These are phyloP conservation scores for Conus ventricosus DNA, from an alignment of 1,140 invertebrate species.

Conservation along the genomic window DNA sequence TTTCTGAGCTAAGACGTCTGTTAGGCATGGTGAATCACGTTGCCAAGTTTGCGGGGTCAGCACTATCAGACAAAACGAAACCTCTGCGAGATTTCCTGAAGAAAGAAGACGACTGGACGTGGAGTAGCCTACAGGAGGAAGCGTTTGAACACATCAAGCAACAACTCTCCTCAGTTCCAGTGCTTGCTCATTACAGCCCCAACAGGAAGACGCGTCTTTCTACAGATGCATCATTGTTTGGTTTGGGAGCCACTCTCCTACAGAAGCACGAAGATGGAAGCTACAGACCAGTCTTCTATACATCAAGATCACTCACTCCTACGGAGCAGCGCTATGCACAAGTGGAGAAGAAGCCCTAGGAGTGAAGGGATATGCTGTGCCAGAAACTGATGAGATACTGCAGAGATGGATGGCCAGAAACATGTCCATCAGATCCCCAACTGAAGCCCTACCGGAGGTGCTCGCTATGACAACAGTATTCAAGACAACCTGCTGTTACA, in stretches of 20 bases:
- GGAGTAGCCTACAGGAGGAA: neutral
- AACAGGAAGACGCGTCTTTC: conserved; percentile 36
- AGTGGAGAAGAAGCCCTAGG: neutral
- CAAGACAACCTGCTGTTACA: neutral
- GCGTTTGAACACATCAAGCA: neutral
- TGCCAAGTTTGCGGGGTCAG: neutral
- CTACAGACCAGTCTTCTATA: neutral
- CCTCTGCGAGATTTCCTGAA: neutral
- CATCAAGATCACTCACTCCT: neutral
- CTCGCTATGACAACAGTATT: neutral
- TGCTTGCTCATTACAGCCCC: neutral
- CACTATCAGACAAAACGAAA: neutral
- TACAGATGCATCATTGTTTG: neutral
- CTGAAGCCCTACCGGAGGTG: neutral
- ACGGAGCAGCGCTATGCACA: neutral
- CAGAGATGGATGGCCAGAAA: neutral
- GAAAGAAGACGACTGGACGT: neutral
- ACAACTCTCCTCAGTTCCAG: neutral
- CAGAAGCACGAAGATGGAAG: neutral
- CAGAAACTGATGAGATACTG: neutral
- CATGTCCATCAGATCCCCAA: neutral
- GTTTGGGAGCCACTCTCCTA: neutral
- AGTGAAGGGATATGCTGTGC: neutral
- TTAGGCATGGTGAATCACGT: neutral
- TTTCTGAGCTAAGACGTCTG: neutral